These are phyloP conservation scores for Holothuria leucospilota DNA, from an alignment of 53 echinoderm and acorn worm genomes.

Conservation along the genomic window DNA sequence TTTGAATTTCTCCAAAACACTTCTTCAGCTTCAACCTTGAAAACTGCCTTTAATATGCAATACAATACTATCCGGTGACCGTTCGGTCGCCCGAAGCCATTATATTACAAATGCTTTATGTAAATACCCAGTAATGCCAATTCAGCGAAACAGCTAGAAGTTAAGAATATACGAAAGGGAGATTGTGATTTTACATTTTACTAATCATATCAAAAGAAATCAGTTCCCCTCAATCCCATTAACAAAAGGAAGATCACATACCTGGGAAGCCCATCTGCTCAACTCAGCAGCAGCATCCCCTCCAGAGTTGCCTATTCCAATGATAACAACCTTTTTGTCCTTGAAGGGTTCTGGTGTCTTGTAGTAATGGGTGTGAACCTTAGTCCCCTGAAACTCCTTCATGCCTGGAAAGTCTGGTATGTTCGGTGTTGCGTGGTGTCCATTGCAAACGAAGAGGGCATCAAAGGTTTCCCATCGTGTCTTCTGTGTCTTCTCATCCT, in stretches of 20 bases:
- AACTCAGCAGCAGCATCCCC: conserved; percentile 70
- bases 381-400: conserved; percentile 70
- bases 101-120: too few species aligned
- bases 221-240: too few species aligned
- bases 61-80: too few species aligned
- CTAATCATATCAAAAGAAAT: background rate
- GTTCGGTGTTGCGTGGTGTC: conserved; percentile 66
- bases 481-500: conserved; percentile 10
- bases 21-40: too few species aligned
- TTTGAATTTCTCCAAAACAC: too few species aligned
- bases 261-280: conserved; percentile 68
- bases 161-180: too few species aligned
- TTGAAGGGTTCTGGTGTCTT: conserved; percentile 56
- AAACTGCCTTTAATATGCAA: too few species aligned
- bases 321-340: conserved; percentile 70
- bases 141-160: too few species aligned
- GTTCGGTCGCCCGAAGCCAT: too few species aligned
- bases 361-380: conserved; percentile 78
- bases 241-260: conserved; percentile 12
- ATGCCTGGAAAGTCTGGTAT: conserved; percentile 68
- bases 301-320: conserved; percentile 51
- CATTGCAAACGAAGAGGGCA: conserved; percentile 74
- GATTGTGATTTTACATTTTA: too few species aligned
- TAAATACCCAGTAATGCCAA: too few species aligned
- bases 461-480: conserved; percentile 56